A percentile compares a stretch with the other conserved stretches of the same genome.
Conservation (phyloP, 2,888 invertebrate genomes). For the Carpatolechia fugitivella region DNA sequence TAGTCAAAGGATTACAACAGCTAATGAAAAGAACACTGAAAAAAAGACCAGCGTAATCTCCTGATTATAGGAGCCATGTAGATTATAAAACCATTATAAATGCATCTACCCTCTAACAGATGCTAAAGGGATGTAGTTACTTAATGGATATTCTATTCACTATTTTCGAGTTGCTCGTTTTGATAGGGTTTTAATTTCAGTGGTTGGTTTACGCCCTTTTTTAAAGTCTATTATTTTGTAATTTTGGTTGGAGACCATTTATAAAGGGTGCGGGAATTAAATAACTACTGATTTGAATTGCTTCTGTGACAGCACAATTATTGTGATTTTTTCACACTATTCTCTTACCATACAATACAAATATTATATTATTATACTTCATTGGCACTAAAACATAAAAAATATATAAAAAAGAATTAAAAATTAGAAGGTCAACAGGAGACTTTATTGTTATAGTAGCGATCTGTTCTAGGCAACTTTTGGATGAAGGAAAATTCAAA, state of each 20-base stretch:
- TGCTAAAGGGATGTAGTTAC: slow-evolving; percentile 40
- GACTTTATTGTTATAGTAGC: no score
- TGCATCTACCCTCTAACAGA: slow-evolving; percentile 68
- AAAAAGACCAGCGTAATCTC: slow-evolving; percentile 68
- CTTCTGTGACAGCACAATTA: background rate
- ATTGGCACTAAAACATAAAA: no score
- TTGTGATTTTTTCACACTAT: no score
- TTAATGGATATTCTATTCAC: slow-evolving; percentile 52
- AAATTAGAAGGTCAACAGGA: no score
- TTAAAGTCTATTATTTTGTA: slow-evolving; percentile 22
- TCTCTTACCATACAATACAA: no score
- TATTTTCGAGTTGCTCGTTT: slow-evolving; percentile 47
- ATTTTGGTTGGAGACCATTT: slow-evolving; percentile 16
- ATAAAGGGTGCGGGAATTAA: slow-evolving; percentile 14
- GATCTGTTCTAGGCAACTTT: no score
- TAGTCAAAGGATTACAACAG: slow-evolving; percentile 44
- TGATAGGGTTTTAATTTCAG: slow-evolving; percentile 51
- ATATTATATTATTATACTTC: no score
- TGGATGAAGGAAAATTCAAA: no score
- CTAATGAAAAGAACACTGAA: slow-evolving; percentile 74
- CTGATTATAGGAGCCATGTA: slow-evolving; percentile 63
- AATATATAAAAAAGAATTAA: no score
- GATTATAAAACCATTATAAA: slow-evolving; percentile 74
- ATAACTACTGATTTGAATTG: background rate
- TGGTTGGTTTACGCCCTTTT: slow-evolving; percentile 34